Conservation (phyloP, 1,140 invertebrate species). For the Bombus huntii region DNA sequence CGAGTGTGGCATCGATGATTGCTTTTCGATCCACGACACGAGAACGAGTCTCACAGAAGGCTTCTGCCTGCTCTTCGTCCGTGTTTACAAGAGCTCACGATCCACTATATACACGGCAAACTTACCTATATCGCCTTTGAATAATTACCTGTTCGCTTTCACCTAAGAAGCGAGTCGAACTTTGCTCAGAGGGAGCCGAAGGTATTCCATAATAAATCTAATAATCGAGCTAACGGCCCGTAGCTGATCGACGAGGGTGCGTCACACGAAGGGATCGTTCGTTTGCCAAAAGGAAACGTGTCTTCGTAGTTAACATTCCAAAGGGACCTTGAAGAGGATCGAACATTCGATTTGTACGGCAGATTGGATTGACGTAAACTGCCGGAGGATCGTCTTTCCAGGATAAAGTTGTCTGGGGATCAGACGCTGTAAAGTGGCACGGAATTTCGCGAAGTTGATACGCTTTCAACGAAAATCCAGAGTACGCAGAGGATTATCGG, state of each 20-base stretch:
- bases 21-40: slow-evolving; percentile 26
- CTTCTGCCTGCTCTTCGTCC: background rate
- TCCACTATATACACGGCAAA: background rate
- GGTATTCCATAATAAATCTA: slow-evolving; percentile 57
- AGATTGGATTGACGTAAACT: background rate
- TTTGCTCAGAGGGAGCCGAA: background rate
- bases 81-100: slow-evolving; percentile 28
- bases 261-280: background rate
- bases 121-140: background rate
- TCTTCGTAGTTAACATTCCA: background rate
- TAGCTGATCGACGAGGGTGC: background rate
- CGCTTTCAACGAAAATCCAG: background rate
- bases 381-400: background rate
- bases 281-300: background rate
- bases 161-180: slow-evolving; percentile 32
- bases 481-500: background rate
- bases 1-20: slow-evolving; percentile 8
- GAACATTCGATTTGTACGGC: background rate
- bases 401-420: background rate
- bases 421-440: background rate
- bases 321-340: background rate
- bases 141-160: slow-evolving; percentile 67
- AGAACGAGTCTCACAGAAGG: too few relatives aligned
- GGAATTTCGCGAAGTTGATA: background rate
- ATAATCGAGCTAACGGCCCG: slow-evolving; percentile 51